Conservation (phyloP, 2,797 vertebrate genomes). For the Clarias laeviceps region DNA sequence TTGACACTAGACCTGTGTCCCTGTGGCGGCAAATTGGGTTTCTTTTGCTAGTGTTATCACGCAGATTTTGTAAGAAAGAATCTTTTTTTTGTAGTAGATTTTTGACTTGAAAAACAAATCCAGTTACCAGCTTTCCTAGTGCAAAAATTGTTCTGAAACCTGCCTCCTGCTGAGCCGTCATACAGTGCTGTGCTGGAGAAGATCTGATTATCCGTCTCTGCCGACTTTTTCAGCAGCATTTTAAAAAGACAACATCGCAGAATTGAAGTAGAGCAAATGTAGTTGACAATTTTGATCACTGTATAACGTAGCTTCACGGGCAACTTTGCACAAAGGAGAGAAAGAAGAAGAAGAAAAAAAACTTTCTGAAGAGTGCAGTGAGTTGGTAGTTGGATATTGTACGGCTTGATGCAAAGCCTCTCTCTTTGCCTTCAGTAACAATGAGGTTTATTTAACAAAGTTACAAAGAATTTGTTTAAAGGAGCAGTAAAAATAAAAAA, state of each 20-base stretch:
- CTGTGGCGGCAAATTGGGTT: no score
- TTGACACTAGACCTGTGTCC: not conserved
- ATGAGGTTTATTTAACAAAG: not conserved
- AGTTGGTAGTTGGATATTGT: not conserved
- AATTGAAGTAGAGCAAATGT: not conserved
- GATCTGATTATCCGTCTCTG: not conserved
- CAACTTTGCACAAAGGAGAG: not conserved
- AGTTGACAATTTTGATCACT: not conserved
- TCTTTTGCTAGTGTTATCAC: not conserved
- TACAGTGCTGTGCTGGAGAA: not conserved
- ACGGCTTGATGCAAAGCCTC: not conserved
- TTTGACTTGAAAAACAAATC: not conserved
- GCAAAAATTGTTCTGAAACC: slow-evolving; percentile 3
- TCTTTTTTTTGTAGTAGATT: not conserved
- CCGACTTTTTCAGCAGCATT: slow-evolving; percentile 1
- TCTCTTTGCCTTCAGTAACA: slow-evolving; percentile 2
- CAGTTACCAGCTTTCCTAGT: not conserved
- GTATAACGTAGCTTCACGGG: not conserved
- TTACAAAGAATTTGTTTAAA: not conserved
- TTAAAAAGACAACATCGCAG: not conserved
- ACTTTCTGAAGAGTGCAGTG: not conserved
- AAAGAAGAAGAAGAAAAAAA: not conserved
- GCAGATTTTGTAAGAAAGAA: not conserved
- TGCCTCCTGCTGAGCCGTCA: not conserved
- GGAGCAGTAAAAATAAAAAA: not conserved